Conservation (phyloP, 2,113 vertebrate genomes). For the Equus przewalskii region DNA sequence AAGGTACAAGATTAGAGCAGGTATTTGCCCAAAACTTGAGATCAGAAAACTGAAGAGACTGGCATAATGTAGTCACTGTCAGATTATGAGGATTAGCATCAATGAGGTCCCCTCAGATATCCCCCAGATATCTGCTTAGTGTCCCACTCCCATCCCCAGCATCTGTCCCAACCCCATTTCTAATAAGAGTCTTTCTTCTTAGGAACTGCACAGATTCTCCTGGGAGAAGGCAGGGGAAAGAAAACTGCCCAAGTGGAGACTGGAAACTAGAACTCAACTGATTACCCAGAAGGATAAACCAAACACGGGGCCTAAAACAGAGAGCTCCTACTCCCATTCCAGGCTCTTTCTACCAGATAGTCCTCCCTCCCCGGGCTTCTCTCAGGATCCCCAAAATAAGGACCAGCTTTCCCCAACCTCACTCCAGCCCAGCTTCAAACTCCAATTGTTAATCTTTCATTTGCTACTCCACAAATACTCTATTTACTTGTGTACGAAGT, state of each 20-base stretch:
- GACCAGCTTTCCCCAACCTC: neutral
- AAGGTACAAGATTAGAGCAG: conserved; percentile 1
- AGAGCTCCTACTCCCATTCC: neutral
- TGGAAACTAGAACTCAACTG: neutral
- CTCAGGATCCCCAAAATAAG: neutral
- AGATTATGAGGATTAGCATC: neutral
- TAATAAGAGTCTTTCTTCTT: conserved; percentile 38
- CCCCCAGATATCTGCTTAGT: neutral
- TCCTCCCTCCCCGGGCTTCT: neutral
- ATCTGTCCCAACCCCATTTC: neutral
- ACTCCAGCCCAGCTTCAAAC: neutral
- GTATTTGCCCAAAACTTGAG: neutral
- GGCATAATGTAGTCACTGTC: neutral
- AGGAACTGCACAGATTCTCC: conserved; percentile 20
- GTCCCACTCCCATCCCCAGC: neutral
- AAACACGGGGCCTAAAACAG: neutral
- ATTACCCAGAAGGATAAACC: neutral
- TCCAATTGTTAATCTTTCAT: neutral
- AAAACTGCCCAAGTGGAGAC: neutral
- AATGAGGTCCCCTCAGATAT: neutral
- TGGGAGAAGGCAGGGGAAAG: neutral
- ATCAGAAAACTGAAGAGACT: neutral
- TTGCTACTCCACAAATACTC: conserved; percentile 31
- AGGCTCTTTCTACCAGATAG: neutral
- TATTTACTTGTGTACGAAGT: neutral